phyloP scores from a whole-genome alignment of 2,797 vertebrate species.

The Acridotheres tristis region DNA sequence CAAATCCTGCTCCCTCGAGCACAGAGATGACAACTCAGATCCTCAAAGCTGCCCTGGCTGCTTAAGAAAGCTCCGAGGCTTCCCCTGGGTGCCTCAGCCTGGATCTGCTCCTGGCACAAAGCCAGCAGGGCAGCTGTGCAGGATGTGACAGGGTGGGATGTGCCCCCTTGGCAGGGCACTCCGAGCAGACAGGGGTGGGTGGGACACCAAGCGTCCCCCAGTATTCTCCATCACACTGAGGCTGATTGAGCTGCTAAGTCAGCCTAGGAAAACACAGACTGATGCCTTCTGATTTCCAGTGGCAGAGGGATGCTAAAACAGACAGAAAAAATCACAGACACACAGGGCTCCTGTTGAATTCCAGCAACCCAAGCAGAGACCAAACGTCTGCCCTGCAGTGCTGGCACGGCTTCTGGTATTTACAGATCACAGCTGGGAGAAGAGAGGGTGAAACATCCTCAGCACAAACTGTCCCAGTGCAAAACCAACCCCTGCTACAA shows the following conservation, averaged over 20 bases:
- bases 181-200: rapidly evolving
- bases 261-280: neutral
- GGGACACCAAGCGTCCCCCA: neutral
- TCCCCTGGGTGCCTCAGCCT: rapidly evolving
- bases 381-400: neutral
- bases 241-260: neutral
- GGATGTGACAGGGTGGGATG: rapidly evolving
- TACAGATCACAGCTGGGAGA: neutral
- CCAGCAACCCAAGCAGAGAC: rapidly evolving
- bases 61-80: neutral
- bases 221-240: rapidly evolving
- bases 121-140: neutral
- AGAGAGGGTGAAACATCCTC: rapidly evolving
- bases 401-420: rapidly evolving
- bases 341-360: neutral
- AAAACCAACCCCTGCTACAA: neutral
- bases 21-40: neutral
- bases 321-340: neutral
- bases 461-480: neutral
- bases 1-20: neutral
- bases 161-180: neutral
- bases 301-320: neutral
- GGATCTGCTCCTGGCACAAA: neutral
- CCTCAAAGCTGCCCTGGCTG: neutral
- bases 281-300: neutral